Evolutionary conservation across 2,888 invertebrate species (phyloP).

Genomic region (Doris montereyensis): DNA sequence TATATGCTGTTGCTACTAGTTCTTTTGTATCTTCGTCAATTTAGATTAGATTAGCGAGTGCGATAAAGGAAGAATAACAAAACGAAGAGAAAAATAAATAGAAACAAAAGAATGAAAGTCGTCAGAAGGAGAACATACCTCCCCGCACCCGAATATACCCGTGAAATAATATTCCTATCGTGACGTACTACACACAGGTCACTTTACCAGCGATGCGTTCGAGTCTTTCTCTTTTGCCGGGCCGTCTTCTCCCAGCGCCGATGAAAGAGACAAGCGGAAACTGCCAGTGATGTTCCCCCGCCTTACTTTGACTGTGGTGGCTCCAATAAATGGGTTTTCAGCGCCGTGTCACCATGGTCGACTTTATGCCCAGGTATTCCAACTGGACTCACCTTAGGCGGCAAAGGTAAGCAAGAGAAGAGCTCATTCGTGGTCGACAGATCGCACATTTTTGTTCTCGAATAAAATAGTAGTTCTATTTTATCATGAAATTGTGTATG

Average conservation of each 20-base stretch:
- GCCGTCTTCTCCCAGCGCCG: constrained; percentile 60
- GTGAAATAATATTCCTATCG: neutral
- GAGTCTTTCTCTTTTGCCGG: constrained; percentile 61
- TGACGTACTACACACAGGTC: too few species aligned
- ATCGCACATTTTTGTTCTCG: too few species aligned
- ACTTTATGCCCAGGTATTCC: constrained; percentile 83
- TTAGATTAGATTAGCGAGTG: too few species aligned
- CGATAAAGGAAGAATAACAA: too few species aligned
- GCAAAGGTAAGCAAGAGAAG: too few species aligned
- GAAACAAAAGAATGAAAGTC: neutral
- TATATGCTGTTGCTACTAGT: too few species aligned
- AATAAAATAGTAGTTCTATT: too few species aligned
- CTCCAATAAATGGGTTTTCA: constrained; percentile 94
- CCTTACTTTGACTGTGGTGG: constrained; percentile 97
- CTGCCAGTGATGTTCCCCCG: constrained; percentile 95
- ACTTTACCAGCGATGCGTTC: constrained; percentile 55
- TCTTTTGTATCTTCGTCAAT: too few species aligned
- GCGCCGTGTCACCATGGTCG: constrained; percentile 95
- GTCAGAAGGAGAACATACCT: neutral
- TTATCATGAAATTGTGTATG: too few species aligned
- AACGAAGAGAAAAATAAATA: neutral
- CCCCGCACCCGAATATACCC: neutral
- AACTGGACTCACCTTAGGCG: constrained; percentile 64
- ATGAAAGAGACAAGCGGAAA: constrained; percentile 44
- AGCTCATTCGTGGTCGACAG: too few species aligned